These are phyloP conservation scores for Botia almorhae DNA, from an alignment of 2,797 vertebrate species.

Conservation along the genomic window DNA sequence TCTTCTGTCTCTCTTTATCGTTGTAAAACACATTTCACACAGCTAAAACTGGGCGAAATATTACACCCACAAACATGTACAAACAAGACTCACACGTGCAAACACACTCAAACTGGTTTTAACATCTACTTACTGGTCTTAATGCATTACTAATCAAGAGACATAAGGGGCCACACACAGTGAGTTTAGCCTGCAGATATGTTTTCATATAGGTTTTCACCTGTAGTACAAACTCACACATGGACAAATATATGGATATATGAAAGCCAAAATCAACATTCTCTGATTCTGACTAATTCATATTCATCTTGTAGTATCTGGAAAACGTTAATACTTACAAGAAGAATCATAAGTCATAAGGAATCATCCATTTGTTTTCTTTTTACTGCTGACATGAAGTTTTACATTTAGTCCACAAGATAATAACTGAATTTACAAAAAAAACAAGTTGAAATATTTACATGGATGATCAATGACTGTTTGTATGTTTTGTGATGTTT, in stretches of 20 bases:
- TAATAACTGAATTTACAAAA: too few species aligned
- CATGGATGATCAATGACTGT: too few species aligned
- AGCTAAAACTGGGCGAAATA: neutral
- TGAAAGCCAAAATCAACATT: too few species aligned
- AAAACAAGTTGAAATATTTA: too few species aligned
- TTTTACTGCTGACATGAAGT: too few species aligned
- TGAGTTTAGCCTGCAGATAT: conserved; percentile 90
- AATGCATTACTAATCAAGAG: conserved; percentile 90
- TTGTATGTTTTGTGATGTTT: too few species aligned
- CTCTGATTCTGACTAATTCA: too few species aligned
- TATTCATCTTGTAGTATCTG: too few species aligned
- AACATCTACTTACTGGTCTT: conserved; percentile 74
- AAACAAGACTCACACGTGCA: conserved; percentile 44
- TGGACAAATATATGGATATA: conserved; percentile 30
- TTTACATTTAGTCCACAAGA: too few species aligned
- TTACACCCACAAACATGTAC: neutral
- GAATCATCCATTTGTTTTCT: too few species aligned
- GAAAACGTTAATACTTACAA: too few species aligned
- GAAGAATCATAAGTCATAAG: too few species aligned
- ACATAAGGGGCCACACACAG: conserved; percentile 80
- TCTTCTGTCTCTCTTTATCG: neutral
- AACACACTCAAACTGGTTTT: conserved; percentile 63
- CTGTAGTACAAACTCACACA: conserved; percentile 72
- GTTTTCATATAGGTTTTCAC: conserved; percentile 72
- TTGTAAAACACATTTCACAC: conserved; percentile 2